These are phyloP conservation scores for Cynopterus sphinx DNA, from an alignment of 2,797 vertebrate genomes.

Conservation along the genomic window DNA sequence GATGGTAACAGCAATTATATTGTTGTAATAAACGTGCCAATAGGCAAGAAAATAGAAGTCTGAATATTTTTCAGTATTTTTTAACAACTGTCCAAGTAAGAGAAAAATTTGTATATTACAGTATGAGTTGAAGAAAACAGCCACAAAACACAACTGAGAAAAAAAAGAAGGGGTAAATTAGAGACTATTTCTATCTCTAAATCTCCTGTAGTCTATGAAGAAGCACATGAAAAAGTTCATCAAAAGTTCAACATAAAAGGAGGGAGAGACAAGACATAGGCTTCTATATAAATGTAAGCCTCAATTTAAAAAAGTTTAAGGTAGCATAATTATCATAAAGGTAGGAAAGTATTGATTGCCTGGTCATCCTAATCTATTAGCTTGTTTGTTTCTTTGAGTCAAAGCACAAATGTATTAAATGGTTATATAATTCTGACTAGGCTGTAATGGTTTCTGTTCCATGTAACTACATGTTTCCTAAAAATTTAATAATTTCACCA, in stretches of 20 bases:
- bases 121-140: conserved; percentile 78
- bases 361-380: neutral
- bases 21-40: conserved; percentile 81
- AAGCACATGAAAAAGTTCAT: conserved; percentile 31
- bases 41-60: conserved; percentile 83
- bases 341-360: neutral
- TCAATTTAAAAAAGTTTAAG: neutral
- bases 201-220: neutral
- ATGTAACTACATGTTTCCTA: neutral
- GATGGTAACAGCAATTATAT: conserved; percentile 80
- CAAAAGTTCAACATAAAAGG: conserved; percentile 2
- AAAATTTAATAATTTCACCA: neutral
- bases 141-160: conserved; percentile 78
- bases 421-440: neutral
- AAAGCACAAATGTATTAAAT: conserved; percentile 27
- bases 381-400: neutral
- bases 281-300: neutral
- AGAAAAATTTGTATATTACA: conserved; percentile 67
- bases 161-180: conserved; percentile 62
- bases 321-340: neutral
- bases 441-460: neutral
- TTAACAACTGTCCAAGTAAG: conserved; percentile 79
- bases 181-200: conserved; percentile 19
- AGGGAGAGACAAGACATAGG: neutral
- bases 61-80: conserved; percentile 74